Evolutionary conservation across 2,113 vertebrate species (phyloP), one percentile per base, ranked within the genome.

Genomic region (Zeus faber): DNA sequence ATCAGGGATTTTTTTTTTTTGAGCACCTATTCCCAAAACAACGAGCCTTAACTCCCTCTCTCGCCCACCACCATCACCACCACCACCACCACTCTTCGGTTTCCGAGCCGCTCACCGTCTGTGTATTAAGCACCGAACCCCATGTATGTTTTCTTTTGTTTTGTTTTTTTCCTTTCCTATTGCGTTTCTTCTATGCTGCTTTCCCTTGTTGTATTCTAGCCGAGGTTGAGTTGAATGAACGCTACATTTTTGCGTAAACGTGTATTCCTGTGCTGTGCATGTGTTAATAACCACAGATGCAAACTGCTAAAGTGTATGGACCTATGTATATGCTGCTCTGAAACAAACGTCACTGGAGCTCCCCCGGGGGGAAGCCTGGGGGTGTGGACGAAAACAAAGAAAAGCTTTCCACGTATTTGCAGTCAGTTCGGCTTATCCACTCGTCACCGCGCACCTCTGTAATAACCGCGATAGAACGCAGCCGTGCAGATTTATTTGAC

Each of bases 1-100:
- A 73, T 89, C 87, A 89, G 85, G 88, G 84, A 87, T 78, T 65
- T 66, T 25, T 66, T n/a, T 79, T 83, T 67, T 40, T 65, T 57
- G 72, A 78, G n/a, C n/a, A 76, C 82, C 79, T 83, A 77, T 83
- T 49, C 65, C 54, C 72, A 65, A 77, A 62, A 45, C 84, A 68
- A 79, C 79, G 57, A 83, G 87, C 89, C 88, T 89, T 90, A 90
- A 89, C 40, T 63, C 61, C 55, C 63, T 65, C n/a, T n/a, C n/a
- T n/a, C n/a, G n/a, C n/a, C n/a, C n/a, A n/a, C n/a, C n/a, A n/a
- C n/a, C n/a, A n/a, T n/a, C n/a, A n/a, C n/a, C n/a, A n/a, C n/a
- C n/a, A n/a, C n/a, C n/a, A n/a, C n/a, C n/a, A n/a, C n/a, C n/a
- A n/a, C n/a, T n/a, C n/a, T n/a, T n/a, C n/a, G n/a, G n/a, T n/a